Evolutionary conservation across 2,797 vertebrate species (phyloP).

Genomic region (Clarias laeviceps): DNA sequence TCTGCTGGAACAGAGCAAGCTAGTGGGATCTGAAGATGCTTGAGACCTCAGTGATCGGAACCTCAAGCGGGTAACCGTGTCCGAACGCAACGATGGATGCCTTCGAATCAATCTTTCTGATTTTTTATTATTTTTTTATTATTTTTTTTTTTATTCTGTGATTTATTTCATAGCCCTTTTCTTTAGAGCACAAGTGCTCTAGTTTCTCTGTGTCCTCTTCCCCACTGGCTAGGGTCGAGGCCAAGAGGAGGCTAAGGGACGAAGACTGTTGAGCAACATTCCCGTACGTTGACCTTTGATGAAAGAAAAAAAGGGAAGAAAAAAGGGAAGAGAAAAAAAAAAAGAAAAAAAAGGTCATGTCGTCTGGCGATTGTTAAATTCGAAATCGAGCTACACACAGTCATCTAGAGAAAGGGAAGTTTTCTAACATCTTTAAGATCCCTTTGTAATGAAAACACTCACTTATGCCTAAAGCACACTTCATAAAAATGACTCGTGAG

Average conservation of each 20-base stretch:
- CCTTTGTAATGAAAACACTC: conserved; percentile 41
- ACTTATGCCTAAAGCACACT: conserved; percentile 41
- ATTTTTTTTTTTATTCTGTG: conserved; percentile 47
- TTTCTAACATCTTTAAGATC: conserved; percentile 36
- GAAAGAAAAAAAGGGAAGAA: neutral
- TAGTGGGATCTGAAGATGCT: conserved; percentile 45
- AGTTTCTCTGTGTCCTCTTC: conserved; percentile 54
- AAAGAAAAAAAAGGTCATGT: neutral
- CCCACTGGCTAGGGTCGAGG: conserved; percentile 52
- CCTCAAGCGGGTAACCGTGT: conserved; percentile 34
- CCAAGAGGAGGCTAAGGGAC: conserved; percentile 44
- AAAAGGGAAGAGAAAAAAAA: too few species aligned
- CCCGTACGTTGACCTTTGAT: neutral
- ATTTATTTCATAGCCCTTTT: conserved; percentile 65
- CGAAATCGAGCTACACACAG: conserved; percentile 15
- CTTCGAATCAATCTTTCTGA: neutral
- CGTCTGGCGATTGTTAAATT: conserved; percentile 21
- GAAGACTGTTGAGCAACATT: conserved; percentile 40
- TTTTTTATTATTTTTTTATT: neutral
- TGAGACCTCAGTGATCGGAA: conserved; percentile 40
- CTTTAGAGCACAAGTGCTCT: conserved; percentile 59
- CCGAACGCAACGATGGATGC: neutral
- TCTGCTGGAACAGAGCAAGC: conserved; percentile 33
- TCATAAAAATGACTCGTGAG: conserved; percentile 44
- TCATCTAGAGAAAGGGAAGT: neutral